Base-by-base conservation (phyloP, 2,797 vertebrate genomes). In the Rhyacichthys aspro region DNA sequence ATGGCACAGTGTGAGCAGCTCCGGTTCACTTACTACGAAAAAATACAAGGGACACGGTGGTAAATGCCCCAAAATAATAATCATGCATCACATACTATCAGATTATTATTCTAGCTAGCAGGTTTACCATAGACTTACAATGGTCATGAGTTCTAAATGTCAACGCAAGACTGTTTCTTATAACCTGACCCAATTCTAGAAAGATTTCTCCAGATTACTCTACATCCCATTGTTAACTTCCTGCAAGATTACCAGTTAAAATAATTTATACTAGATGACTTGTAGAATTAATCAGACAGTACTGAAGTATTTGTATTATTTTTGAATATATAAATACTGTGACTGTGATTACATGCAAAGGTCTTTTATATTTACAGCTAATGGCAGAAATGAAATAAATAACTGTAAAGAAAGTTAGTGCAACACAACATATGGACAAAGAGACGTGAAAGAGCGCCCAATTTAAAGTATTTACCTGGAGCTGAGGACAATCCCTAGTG, bases 1-100 rank as follows among this genome's bases (percentile, higher is more conserved):
- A 39, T 8, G 54, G 67, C 70, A 60, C 59, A 41, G 16, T 42
- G 59, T 54, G 59, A 75, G 62, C 49, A 16, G 57, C 68, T 68
- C 59, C 43, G 54, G 78, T 76, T 59, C 67, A 53, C 63, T 67
- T 47, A 55, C 75, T 69, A 71, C 53, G 57, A 38, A 56, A 28
- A 32, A 57, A 28, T 52, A 46, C 41, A 14, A 48, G 47, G 60
- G 42, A 63, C 46, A 53, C 18, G 59, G 53, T 60, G 44, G 46
- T 34, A 56, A 54, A 61, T 11, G 15, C 15, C 16, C 15, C 14
- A 36, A 42, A 64, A 64, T 45, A 54, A 36, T 46, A 15, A 72
- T 14, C 16, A 39, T 10, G 48, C 28, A 19, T 11, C 28, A 7
- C 5, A 54, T 14, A 33, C 15, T 36, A 9, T 12, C 11, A 0